phyloP scores from a whole-genome alignment of 2,797 vertebrate genomes.

The Oreochromis grahami region DNA sequence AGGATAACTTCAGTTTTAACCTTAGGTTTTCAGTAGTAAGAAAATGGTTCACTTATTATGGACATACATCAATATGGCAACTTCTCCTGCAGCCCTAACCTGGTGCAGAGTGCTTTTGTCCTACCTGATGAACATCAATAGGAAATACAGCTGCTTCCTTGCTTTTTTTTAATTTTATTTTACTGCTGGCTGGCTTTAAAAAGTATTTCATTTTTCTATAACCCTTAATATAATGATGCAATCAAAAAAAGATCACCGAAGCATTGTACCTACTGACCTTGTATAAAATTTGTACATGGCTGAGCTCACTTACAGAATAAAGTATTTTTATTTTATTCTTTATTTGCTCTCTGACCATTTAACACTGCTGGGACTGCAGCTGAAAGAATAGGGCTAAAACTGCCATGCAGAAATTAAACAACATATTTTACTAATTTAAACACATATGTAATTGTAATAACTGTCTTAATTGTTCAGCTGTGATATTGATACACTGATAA shows the following conservation, averaged over 20 bases:
- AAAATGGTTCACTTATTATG: background rate
- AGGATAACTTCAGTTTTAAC: background rate
- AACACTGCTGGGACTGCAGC: background rate
- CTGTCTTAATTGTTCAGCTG: background rate
- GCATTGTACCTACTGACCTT: background rate
- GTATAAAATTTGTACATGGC: background rate
- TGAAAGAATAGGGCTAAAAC: background rate
- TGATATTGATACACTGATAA: background rate
- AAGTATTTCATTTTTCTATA: background rate
- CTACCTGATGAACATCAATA: background rate
- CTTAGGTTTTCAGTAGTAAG: background rate
- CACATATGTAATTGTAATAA: background rate
- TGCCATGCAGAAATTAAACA: background rate
- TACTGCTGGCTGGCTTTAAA: background rate
- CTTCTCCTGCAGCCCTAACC: background rate
- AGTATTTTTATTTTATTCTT: background rate
- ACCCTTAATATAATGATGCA: background rate
- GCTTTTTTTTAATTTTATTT: background rate
- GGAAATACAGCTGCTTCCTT: background rate
- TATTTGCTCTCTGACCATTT: background rate
- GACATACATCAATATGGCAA: background rate
- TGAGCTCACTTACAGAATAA: background rate
- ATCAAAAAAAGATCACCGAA: background rate
- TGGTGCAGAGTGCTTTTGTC: background rate
- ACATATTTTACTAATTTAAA: background rate